These are phyloP conservation scores for Haemorhous mexicanus DNA, from an alignment of 2,113 vertebrate genomes.

Conservation along the genomic window DNA sequence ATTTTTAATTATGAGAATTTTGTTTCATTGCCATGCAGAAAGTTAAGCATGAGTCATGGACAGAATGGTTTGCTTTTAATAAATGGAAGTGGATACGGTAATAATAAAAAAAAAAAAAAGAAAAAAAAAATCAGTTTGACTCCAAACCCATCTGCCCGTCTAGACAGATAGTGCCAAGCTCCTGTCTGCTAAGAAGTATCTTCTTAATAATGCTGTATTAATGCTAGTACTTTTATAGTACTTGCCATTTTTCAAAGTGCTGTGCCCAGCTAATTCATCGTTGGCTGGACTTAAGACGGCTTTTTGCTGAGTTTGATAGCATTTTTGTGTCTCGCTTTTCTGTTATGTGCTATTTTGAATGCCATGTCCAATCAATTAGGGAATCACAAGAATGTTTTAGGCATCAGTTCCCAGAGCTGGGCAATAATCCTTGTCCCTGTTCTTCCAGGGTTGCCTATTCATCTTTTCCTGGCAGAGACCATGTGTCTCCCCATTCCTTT, in stretches of 20 bases:
- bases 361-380: slow-evolving; percentile 57
- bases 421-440: slow-evolving; percentile 59
- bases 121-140: slow-evolving; percentile 27
- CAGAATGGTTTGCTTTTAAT: slow-evolving; percentile 59
- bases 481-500: background rate
- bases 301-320: slow-evolving; percentile 37
- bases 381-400: slow-evolving; percentile 59
- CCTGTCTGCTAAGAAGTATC: slow-evolving; percentile 55
- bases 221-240: slow-evolving; percentile 21
- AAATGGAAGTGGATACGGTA: slow-evolving; percentile 55
- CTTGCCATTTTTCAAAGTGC: slow-evolving; percentile 32
- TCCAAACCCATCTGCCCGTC: slow-evolving; percentile 57
- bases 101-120: background rate
- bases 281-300: slow-evolving; percentile 15
- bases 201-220: slow-evolving; percentile 47
- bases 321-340: slow-evolving; percentile 35
- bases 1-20: slow-evolving; percentile 22
- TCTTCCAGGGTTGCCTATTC: slow-evolving; percentile 62
- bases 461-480: slow-evolving; percentile 51
- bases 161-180: slow-evolving; percentile 58
- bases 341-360: slow-evolving; percentile 48
- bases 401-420: slow-evolving; percentile 56
- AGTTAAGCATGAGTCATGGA: slow-evolving; percentile 56
- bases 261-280: slow-evolving; percentile 20
- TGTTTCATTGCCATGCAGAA: slow-evolving; percentile 39